Evolutionary conservation across 2,888 invertebrate genomes (phyloP).

Genomic region (Folsomia manolachei): DNA sequence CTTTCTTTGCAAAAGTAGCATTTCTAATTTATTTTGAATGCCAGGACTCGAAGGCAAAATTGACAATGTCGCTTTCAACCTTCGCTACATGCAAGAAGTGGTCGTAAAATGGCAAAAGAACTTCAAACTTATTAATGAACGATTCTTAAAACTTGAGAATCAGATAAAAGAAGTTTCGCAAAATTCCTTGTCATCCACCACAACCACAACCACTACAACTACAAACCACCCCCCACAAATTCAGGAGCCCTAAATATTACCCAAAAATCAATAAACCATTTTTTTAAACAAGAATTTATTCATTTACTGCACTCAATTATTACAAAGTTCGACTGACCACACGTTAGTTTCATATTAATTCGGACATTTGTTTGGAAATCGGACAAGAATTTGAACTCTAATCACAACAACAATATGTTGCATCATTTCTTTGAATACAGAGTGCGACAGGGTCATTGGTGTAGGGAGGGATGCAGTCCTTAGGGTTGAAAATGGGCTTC

Average conservation of each 20-base stretch:
- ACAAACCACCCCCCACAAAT: conserved; percentile 13
- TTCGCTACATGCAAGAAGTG: conserved; percentile 3
- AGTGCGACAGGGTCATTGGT: conserved; percentile 30
- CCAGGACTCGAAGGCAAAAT: conserved; percentile 4
- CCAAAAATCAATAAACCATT: no score
- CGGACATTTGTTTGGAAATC: neutral
- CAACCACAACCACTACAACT: neutral
- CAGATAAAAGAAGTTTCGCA: neutral
- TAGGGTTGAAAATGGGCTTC: conserved; percentile 41
- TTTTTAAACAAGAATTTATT: no score
- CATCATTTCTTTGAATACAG: conserved; percentile 28
- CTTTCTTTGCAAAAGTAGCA: no score
- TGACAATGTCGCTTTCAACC: neutral
- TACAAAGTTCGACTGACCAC: no score
- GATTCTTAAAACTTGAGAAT: conserved; percentile 2
- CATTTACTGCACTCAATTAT: no score
- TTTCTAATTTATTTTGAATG: no score
- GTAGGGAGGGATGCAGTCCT: conserved; percentile 31
- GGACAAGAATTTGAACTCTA: no score
- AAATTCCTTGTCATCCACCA: neutral
- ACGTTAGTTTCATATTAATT: no score
- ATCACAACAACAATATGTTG: no score
- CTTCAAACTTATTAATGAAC: conserved; percentile 15
- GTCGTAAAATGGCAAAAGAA: conserved; percentile 9
- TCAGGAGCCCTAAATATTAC: neutral